A percentile compares a stretch with the other conserved stretches of the same genome.
Conservation (phyloP, 2,888 invertebrate genomes). For the Homarus gammarus region DNA sequence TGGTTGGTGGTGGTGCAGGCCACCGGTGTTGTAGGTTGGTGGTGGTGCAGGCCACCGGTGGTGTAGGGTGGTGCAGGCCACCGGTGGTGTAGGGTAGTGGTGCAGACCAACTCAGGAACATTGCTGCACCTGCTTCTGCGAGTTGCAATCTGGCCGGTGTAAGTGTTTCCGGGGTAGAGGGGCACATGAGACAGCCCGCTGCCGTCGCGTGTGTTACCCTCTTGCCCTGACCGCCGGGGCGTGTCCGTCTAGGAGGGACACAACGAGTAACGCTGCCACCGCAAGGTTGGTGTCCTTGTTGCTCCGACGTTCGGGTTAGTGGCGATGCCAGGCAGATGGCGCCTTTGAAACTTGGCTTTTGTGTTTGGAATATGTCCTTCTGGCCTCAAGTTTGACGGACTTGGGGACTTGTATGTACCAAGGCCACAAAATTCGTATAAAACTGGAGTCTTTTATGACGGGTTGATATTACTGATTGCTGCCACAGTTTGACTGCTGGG, state of each 20-base stretch:
- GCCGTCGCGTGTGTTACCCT: slow-evolving; percentile 6
- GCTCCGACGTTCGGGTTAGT: not conserved
- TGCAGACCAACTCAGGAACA: slow-evolving; percentile 7
- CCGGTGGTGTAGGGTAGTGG: not conserved
- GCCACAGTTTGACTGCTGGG: no score
- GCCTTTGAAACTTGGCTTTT: not conserved
- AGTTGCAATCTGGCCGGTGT: slow-evolving; percentile 23
- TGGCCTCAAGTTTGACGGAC: no score
- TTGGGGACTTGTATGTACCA: slow-evolving; percentile 12
- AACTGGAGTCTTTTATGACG: not conserved
- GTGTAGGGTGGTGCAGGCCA: no score
- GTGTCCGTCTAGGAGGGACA: slow-evolving; percentile 18
- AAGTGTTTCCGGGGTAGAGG: not conserved
- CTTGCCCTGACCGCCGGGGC: slow-evolving; percentile 5
- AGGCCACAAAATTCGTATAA: slow-evolving; percentile 15
- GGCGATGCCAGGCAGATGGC: slow-evolving; percentile 23
- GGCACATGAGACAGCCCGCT: not conserved
- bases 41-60: no score
- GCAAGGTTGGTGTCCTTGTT: slow-evolving; percentile 21
- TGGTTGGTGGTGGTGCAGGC: no score
- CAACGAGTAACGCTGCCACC: not conserved
- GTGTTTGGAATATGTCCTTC: slow-evolving; percentile 8
- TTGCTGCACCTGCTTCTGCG: slow-evolving; percentile 12
- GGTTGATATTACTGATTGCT: slow-evolving; percentile 1
- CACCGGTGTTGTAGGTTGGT: no score